These are phyloP conservation scores for Gymnocypris eckloni DNA, from an alignment of 2,797 vertebrate genomes.

Conservation along the genomic window DNA sequence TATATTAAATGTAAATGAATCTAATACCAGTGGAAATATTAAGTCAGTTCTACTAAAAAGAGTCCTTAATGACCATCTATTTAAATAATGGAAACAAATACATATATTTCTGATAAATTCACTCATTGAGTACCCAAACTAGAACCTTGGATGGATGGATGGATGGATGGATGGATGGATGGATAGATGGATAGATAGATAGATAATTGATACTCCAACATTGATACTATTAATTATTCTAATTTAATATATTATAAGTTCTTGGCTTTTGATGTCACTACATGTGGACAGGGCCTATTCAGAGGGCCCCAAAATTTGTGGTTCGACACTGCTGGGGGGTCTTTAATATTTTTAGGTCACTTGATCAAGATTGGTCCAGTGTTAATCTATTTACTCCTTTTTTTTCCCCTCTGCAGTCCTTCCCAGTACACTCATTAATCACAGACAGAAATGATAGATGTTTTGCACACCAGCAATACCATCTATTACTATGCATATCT, in stretches of 20 bases:
- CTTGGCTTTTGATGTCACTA: background rate
- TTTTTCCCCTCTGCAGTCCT: constrained; percentile 65
- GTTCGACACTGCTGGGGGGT: constrained; percentile 6
- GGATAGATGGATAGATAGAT: background rate
- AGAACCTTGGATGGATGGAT: too few relatives aligned
- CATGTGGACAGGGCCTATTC: background rate
- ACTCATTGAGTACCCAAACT: background rate
- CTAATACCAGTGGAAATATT: constrained; percentile 20
- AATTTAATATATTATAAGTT: background rate
- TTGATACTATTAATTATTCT: background rate
- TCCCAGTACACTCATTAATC: constrained; percentile 83
- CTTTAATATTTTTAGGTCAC: constrained; percentile 48
- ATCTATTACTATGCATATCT: constrained; percentile 79
- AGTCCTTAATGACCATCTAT: constrained; percentile 5
- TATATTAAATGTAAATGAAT: constrained; percentile 29
- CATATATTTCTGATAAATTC: background rate
- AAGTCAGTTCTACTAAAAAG: constrained; percentile 22
- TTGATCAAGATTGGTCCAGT: constrained; percentile 35
- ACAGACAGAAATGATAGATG: constrained; percentile 83
- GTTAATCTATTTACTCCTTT: constrained; percentile 57
- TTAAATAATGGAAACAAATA: constrained; percentile 17
- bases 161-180: background rate
- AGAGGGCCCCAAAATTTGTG: background rate
- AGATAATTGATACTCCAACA: background rate
- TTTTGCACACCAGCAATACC: constrained; percentile 77